phyloP scores from a whole-genome alignment of 1,140 invertebrate genomes.

The Zophobas atratus region DNA sequence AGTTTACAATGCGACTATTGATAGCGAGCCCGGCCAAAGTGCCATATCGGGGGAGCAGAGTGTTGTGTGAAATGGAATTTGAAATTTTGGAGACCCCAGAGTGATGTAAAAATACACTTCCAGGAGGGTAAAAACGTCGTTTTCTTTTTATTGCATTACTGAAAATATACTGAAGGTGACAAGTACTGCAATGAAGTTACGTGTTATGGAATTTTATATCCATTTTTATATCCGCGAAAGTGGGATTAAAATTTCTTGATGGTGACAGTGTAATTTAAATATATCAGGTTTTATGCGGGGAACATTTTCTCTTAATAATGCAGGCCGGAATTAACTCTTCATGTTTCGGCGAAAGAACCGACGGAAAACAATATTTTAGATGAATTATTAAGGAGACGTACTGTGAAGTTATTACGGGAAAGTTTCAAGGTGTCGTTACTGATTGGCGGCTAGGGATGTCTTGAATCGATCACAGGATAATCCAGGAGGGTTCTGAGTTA shows the following conservation, averaged over 20 bases:
- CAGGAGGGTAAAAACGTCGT: constrained; percentile 61
- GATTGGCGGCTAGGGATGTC: constrained; percentile 48
- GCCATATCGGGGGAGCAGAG: constrained; percentile 55
- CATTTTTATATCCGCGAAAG: constrained; percentile 62
- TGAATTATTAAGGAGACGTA: constrained; percentile 28
- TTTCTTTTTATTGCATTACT: constrained; percentile 66
- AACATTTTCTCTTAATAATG: constrained; percentile 38
- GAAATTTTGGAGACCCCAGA: constrained; percentile 64
- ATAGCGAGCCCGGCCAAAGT: constrained; percentile 54
- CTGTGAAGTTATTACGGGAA: background rate
- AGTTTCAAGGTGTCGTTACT: constrained; percentile 46
- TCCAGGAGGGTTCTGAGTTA: constrained; percentile 54
- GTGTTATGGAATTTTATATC: constrained; percentile 65
- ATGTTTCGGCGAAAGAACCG: constrained; percentile 14
- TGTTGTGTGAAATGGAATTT: constrained; percentile 63
- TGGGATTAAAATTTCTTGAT: constrained; percentile 64
- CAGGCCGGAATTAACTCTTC: constrained; percentile 42
- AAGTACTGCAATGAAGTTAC: constrained; percentile 65
- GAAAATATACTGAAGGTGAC: constrained; percentile 66
- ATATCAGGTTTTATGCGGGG: constrained; percentile 58
- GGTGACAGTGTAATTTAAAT: constrained; percentile 64
- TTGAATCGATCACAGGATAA: constrained; percentile 57
- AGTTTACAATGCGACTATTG: constrained; percentile 63
- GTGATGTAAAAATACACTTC: constrained; percentile 66
- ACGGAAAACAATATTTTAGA: constrained; percentile 6